phyloP scores from a whole-genome alignment of 2,888 invertebrate genomes.

The Elysia crispata region DNA sequence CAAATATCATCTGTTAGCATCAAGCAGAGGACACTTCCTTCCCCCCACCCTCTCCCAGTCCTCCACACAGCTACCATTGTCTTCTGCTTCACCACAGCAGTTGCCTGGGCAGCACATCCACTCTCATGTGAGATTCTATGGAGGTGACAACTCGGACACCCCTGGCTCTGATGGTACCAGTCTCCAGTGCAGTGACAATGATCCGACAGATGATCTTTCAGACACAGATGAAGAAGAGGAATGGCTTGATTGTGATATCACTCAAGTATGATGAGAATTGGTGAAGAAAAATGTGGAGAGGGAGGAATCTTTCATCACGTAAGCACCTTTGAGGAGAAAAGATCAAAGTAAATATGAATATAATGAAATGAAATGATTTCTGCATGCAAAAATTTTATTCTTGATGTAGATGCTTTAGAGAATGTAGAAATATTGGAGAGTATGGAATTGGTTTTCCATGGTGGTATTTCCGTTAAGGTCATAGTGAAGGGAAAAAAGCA shows the following conservation, averaged over 20 bases:
- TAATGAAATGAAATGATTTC: no score
- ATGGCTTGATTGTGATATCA: conserved; percentile 70
- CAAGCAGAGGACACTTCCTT: background rate
- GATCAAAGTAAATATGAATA: no score
- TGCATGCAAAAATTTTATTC: no score
- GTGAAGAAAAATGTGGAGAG: no score
- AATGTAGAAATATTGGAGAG: no score
- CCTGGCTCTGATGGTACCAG: conserved; percentile 58
- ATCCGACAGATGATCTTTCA: conserved; percentile 67
- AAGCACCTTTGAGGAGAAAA: no score
- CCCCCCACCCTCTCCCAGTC: background rate
- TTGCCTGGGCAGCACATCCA: conserved; percentile 95
- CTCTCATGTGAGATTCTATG: background rate
- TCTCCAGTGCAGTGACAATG: conserved; percentile 59
- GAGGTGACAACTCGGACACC: conserved; percentile 43
- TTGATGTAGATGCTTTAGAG: no score
- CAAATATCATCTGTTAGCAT: background rate
- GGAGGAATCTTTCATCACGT: no score
- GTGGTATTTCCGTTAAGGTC: no score
- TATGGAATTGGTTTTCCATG: no score
- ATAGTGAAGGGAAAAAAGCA: no score
- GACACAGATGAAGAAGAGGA: conserved; percentile 71
- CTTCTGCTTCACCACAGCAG: conserved; percentile 80
- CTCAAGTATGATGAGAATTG: conserved; percentile 62
- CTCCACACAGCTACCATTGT: no score